Evolutionary conservation across 1,140 invertebrate species (phyloP), one percentile per base, ranked within the genome.

Genomic region (Ephestia elutella): DNA sequence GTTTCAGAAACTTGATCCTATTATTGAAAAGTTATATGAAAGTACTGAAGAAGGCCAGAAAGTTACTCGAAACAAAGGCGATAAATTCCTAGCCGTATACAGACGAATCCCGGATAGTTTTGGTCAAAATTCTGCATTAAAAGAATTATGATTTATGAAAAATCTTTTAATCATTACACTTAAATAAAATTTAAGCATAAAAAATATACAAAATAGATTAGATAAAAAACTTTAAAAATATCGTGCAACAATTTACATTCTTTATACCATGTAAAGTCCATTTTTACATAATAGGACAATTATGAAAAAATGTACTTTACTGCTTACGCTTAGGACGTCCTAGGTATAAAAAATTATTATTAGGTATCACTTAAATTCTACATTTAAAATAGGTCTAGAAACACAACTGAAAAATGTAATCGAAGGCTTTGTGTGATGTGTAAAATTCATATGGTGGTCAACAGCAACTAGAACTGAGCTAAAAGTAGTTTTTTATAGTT

Each of bases 21-120:
- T 99, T 62, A 92, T 97, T 17, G 92, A 94, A 11, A 96, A 98
- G 83, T 89, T 99, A 2, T 97, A 93, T 82, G 94, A 96, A 73
- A 97, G 96, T 75, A 97, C 97, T 49, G 98, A 99, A 90, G 98
- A 99, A 91, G 98, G 98, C 0, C 94, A 99, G 89, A 99, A 99
- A 91, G 98, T 99, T 0, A 94, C 96, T 10, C 92, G 98, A 72
- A 99, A 99, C 83, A 94, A 96, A 63, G 98, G 98, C 38, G 92
- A 95, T 49, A 99, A 99, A 89, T 99, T 94, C 91, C 76, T 97
- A 59, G 97, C 98, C 63, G 94, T 99, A 35, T 99, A 96, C 82
- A 90, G 90, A 82, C 91, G 96, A 84, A 90, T 95, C 65, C 19
- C 73, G 54, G 79, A 87, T 68, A 65, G 61, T 50, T 66, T 59